Evolutionary conservation across 2,113 vertebrate species (phyloP), one percentile per base, ranked within the genome.

Genomic region (Cyanoramphus novaezelandiae): DNA sequence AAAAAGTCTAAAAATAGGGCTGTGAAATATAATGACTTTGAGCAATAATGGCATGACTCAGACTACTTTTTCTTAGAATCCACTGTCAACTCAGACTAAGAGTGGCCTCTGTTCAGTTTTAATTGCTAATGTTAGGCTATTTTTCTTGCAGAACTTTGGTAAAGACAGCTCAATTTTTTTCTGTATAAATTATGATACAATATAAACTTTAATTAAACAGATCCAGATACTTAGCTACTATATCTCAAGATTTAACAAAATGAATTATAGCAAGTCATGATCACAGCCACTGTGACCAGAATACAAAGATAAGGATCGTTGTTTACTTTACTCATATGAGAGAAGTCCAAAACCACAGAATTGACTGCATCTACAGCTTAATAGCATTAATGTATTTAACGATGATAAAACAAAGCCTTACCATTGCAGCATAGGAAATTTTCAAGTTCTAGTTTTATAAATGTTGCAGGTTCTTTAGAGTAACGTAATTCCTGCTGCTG

Each of bases 1-100:
- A 94, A 92, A 95, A 50, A 7, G 29, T 77, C 75, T 96, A 93
- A 95, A 96, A 78, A 81, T 88, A 97, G 23, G 39, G 67, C 74
- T 82, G 62, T 91, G 93, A 97, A 94, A 79, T 90, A 75, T 89
- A 88, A 95, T 89, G 84, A 88, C 90, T 92, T 85, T 94, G 79
- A 95, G 92, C 81, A 96, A 89, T 81, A 94, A 86, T 11, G 23
- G 43, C 82, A 94, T 93, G 95, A 93, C 65, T 96, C 82, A 94
- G 76, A 64, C 71, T 92, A 86, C 55, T 91, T 91, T 88, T 94
- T 92, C 65, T 92, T 74, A 82, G 85, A 95, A 35, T 68, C 72
- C 76, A 86, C 59, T 90, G 71, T 85, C 90, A 78, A 65, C 84
- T 84, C 57, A 86, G 82, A 80, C 14, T 82, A 86, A 88, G 82